phyloP scores from a whole-genome alignment of 2,888 invertebrate species.

The Chouioia cunea region DNA sequence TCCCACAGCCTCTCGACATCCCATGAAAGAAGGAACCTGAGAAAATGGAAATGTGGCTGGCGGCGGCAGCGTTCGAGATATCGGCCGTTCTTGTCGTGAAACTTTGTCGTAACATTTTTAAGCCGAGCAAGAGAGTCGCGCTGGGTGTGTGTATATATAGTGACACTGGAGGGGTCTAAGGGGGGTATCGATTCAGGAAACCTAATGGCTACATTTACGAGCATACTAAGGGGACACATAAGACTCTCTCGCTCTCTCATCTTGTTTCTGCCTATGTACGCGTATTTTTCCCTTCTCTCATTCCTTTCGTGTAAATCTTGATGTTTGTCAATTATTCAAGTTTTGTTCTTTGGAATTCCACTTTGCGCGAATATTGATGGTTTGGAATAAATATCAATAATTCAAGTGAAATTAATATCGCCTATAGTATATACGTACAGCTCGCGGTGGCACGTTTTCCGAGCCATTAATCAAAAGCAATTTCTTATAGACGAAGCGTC shows the following conservation, averaged over 20 bases:
- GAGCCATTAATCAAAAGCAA: constrained; percentile 3
- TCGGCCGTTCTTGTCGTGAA: constrained; percentile 37
- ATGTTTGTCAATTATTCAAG: too few relatives aligned
- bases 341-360: not conserved
- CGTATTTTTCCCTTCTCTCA: not conserved
- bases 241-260: constrained; percentile 45
- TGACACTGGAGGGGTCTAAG: not conserved
- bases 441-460: too few relatives aligned
- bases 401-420: too few relatives aligned
- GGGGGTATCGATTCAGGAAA: constrained; percentile 47
- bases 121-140: constrained; percentile 7
- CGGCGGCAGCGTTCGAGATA: constrained; percentile 12
- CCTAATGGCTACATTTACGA: constrained; percentile 50
- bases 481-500: not conserved
- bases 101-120: constrained; percentile 46
- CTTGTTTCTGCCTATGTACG: constrained; percentile 15
- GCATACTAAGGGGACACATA: constrained; percentile 42
- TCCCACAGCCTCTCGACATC: not conserved
- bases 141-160: too few relatives aligned
- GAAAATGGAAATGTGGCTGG: not conserved
- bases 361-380: not conserved
- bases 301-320: too few relatives aligned
- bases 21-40: constrained; percentile 5
- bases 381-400: not conserved
- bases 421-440: too few relatives aligned